These are phyloP conservation scores for Drosophila repletoides DNA, from an alignment of 1,140 invertebrate species.

Conservation along the genomic window DNA sequence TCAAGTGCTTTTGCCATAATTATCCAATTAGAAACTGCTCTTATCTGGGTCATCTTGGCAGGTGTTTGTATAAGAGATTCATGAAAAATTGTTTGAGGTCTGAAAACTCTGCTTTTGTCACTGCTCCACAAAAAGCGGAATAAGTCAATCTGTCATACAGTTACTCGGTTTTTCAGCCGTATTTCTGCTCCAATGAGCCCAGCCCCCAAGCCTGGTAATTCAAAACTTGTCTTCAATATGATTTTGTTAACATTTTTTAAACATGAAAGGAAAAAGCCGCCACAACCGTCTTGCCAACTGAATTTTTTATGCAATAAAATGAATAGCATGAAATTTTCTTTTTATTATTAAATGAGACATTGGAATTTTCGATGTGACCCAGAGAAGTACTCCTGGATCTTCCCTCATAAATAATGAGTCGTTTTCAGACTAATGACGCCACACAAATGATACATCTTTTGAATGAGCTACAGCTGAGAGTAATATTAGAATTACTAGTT, in stretches of 20 bases:
- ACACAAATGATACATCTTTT: too few relatives aligned
- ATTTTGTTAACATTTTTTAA: constrained; percentile 13
- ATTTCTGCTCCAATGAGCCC: constrained; percentile 57
- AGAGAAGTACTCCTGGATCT: neutral
- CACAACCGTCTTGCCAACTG: constrained; percentile 1
- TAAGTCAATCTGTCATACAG: constrained; percentile 39
- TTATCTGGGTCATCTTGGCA: too few relatives aligned
- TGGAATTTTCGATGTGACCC: constrained; percentile 6
- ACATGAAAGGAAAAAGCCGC: constrained; percentile 46
- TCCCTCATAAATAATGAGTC: constrained; percentile 41
- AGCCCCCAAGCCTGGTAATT: constrained; percentile 16
- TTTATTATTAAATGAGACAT: constrained; percentile 3
- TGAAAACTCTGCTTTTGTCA: constrained; percentile 40
- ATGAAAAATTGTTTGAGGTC: too few relatives aligned
- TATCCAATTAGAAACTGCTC: too few relatives aligned
- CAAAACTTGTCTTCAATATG: constrained; percentile 26
- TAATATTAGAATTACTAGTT: too few relatives aligned
- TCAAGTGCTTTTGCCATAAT: too few relatives aligned
- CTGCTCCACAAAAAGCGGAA: constrained; percentile 27
- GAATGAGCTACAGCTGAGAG: too few relatives aligned
- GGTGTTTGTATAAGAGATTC: too few relatives aligned
- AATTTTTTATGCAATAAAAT: constrained; percentile 1
- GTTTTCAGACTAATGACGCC: neutral
- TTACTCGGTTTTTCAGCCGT: neutral
- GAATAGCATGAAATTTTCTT: neutral